Evolutionary conservation across 2,888 invertebrate species (phyloP), one percentile per base, ranked within the genome.

Genomic region (Eilema sororculum): DNA sequence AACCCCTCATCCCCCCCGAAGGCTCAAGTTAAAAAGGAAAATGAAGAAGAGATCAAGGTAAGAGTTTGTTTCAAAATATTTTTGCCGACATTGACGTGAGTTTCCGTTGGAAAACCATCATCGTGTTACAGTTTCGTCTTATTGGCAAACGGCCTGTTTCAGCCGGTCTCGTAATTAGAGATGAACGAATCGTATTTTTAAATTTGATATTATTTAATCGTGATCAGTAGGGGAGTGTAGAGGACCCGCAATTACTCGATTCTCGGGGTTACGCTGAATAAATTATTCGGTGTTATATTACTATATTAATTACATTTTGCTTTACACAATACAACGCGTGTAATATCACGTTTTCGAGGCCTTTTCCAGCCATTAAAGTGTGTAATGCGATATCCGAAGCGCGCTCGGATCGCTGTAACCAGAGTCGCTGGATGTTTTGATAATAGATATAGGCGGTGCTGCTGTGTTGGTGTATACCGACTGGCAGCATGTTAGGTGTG

Each of bases 31-130:
- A 97, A 97, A 91, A 97, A 97, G 91, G 97, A 97, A 89, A 95
- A 96, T 83, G 97, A 97, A 92, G 97, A 97, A 94, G 97, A 97
- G 94, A 97, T 97, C 89, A 97, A 97, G 96, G 97, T 97, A 94
- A 88, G 86, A 75, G 79, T 83, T 77, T 68, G 66, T 82, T 78
- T 74, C 68, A 77, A 73, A 78, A 86, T 81, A 82, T 86, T 87
- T 86, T 85, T 56, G 68, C 65, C 70, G 76, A 83, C 76, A 83
- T 83, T 83, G 82, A 82, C 76, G 83, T 73, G 85, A 84, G 88
- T 89, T 93, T 93, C 93, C 93, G 91, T 89, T 89, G 85, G 87
- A 86, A 86, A 86, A 88, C 82, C 86, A 90, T 92, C 89, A 88
- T 92, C 89, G 87, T 89, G 86, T 90, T 90, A 88, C 90, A 84